Conservation (phyloP, 1,140 invertebrate species). For the Mercenaria mercenaria region DNA sequence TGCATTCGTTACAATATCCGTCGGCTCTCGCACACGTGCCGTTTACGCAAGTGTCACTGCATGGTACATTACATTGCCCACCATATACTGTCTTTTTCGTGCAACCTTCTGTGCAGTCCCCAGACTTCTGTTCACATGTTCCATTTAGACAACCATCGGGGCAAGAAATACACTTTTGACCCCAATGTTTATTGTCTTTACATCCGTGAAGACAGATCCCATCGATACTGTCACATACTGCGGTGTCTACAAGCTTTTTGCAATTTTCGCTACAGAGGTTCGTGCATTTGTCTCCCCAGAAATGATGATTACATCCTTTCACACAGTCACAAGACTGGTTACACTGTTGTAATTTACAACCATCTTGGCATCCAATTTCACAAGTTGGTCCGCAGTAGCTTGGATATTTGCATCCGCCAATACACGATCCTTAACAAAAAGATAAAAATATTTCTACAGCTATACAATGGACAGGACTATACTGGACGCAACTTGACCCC, state of each 20-base stretch:
- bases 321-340: not conserved
- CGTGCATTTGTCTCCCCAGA: not conserved
- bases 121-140: not conserved
- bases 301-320: not conserved
- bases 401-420: not conserved
- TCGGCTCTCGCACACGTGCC: not conserved
- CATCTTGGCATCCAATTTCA: not conserved
- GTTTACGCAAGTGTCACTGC: not conserved
- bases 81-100: not conserved
- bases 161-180: not conserved
- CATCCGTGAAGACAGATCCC: not conserved
- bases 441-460: too few species aligned
- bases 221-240: not conserved
- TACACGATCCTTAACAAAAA: too few species aligned
- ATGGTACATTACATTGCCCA: not conserved
- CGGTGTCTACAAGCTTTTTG: not conserved
- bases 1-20: not conserved
- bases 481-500: too few species aligned
- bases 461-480: too few species aligned
- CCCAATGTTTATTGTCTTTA: not conserved
- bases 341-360: not conserved
- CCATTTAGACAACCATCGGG: not conserved
- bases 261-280: not conserved
- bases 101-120: not conserved
- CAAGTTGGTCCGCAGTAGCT: not conserved